These are phyloP conservation scores for Catamblyrhynchus diadema DNA, from an alignment of 2,797 vertebrate species.

Conservation along the genomic window DNA sequence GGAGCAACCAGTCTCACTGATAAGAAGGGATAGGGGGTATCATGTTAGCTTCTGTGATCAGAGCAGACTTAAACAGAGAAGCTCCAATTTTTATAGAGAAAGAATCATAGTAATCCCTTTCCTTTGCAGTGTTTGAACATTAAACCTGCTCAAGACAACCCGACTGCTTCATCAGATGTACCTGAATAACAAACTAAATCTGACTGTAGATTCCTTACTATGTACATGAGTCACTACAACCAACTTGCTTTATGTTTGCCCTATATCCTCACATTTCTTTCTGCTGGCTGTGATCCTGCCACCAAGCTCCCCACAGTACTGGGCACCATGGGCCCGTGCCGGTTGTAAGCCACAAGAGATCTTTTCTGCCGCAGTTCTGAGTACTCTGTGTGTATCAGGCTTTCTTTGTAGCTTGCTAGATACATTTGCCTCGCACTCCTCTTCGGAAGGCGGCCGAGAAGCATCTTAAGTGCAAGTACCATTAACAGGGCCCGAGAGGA, in stretches of 20 bases:
- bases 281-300: neutral
- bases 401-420: neutral
- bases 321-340: accelerated
- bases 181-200: neutral
- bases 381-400: accelerated
- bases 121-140: neutral
- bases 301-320: accelerated
- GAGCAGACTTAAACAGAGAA: neutral
- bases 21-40: neutral
- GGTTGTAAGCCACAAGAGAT: neutral
- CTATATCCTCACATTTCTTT: neutral
- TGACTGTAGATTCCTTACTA: neutral
- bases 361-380: neutral
- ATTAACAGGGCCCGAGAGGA: accelerated
- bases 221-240: neutral
- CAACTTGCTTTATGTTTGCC: accelerated
- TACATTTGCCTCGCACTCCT: accelerated
- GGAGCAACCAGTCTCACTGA: neutral
- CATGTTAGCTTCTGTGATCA: neutral
- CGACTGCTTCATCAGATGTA: neutral
- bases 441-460: neutral
- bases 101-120: neutral
- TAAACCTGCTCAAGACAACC: neutral
- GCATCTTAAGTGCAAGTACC: neutral
- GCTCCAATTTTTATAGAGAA: neutral